Evolutionary conservation across 2,888 invertebrate species (phyloP), one percentile per base, ranked within the genome.

Genomic region (Cancer borealis): DNA sequence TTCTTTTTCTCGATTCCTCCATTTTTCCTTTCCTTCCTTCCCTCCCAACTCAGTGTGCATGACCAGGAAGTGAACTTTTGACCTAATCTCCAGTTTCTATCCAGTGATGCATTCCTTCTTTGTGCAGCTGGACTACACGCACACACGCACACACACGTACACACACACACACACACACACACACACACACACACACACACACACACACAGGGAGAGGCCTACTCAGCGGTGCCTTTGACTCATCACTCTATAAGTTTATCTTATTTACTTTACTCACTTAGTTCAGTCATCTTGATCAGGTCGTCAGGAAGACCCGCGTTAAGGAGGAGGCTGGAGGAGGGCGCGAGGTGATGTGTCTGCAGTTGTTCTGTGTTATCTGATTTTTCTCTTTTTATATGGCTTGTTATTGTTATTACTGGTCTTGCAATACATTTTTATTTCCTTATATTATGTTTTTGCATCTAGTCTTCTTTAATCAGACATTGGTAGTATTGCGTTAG

Each of bases 61-160:
- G 66, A 66, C 66, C 21, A n/a, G 66, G 66, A 66, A 66, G n/a
- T 66, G 66, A 66, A 66, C 66, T n/a, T 66, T 66, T 66, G 66
- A 66, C 66, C 66, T 17, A 17, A 66, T 66, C 66, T 66, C 49
- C 49, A 49, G 12, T 49, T 10, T 12, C 12, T 49, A 17, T 14
- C 66, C 66, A 66, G 66, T 66, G 66, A 66, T 66, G 66, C 66
- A 66, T 66, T n/a, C 66, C 17, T 14, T 66, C 66, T 66, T 66
- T 66, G 66, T 66, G 17, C 21, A 12, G 17, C 66, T 21, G 66
- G 17, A n/a, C n/a, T 12, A 66, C 66, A 66, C 66, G 10, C 66
- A 66, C 66, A 66, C 66, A 66, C 66, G 10, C 66, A 66, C 66
- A 66, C 66, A 66, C 66, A 66, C 66, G 10, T 17, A 66, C 66